Percentiles rank a stretch among this genome's conserved stretches.
These are phyloP conservation scores for Galleria mellonella DNA, from an alignment of 1,140 invertebrate species.

Conservation along the genomic window DNA sequence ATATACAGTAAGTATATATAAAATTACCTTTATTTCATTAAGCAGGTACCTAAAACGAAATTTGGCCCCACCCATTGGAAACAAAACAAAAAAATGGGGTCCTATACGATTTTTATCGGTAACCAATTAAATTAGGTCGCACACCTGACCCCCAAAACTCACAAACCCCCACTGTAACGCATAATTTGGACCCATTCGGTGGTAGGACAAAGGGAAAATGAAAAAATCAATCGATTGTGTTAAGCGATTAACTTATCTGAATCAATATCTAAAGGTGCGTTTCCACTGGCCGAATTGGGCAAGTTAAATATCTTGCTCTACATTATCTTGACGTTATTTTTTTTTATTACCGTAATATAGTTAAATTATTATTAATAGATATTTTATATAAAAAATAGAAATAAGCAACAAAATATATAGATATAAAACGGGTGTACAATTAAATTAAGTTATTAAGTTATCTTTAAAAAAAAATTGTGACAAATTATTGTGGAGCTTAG, in stretches of 20 bases:
- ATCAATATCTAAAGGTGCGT: conserved; percentile 39
- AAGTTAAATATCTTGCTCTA: background rate
- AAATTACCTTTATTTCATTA: no score
- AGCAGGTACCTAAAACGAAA: background rate
- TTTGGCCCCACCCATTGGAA: conserved; percentile 5
- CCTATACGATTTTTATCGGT: conserved; percentile 15
- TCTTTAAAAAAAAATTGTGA: no score
- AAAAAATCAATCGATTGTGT: conserved; percentile 45
- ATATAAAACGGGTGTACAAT: no score
- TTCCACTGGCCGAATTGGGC: background rate
- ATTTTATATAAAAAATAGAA: no score
- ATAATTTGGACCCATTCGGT: conserved; percentile 27
- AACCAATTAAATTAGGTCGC: conserved; percentile 26
- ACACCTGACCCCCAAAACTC: conserved; percentile 31
- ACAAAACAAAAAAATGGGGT: conserved; percentile 9
- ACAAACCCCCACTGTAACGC: conserved; percentile 23
- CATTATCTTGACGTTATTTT: no score
- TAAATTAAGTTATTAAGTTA: no score
- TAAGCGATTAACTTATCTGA: conserved; percentile 59
- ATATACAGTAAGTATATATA: no score
- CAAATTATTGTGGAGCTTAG: no score
- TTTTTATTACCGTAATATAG: background rate
- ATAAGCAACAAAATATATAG: no score
- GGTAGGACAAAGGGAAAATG: conserved; percentile 10
- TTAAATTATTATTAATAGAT: no score